These are phyloP conservation scores for Pangasius mekongensis DNA, from an alignment of 2,797 vertebrate genomes.

Conservation along the genomic window DNA sequence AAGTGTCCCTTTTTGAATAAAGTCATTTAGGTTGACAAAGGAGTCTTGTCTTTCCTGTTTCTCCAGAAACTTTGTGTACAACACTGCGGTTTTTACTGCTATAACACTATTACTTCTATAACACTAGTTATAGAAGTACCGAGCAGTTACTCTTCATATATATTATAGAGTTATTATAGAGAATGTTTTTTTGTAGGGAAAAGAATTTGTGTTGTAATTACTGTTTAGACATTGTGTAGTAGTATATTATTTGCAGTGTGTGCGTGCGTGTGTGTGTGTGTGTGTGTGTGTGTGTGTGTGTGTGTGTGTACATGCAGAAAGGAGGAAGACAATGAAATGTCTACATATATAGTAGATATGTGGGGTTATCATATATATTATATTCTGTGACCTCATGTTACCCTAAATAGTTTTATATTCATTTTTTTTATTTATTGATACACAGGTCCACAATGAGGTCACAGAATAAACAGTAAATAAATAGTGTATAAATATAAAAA, in stretches of 20 bases:
- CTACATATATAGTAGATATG: conserved; percentile 21
- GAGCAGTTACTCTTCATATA: not conserved
- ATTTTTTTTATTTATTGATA: not conserved
- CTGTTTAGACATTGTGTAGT: not conserved
- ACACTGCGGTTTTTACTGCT: not conserved
- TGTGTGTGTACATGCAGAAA: conserved; percentile 9
- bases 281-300: conserved; percentile 31
- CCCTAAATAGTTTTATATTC: not conserved
- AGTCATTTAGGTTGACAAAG: not conserved
- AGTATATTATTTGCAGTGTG: conserved; percentile 38
- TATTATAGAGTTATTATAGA: not conserved
- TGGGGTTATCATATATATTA: not conserved
- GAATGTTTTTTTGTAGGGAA: not conserved
- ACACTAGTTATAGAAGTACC: not conserved
- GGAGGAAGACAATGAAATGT: conserved; percentile 8
- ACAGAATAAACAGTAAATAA: not conserved
- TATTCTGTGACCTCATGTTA: not conserved
- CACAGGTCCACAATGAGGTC: not conserved
- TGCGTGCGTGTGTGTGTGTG: conserved; percentile 36
- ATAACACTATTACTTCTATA: no score
- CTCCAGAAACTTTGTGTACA: not conserved
- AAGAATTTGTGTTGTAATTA: not conserved
- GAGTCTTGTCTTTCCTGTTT: not conserved
- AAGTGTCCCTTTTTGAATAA: not conserved
- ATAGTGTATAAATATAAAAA: not conserved